Conservation (phyloP, 2,797 vertebrate species). For the Meda fulgida region DNA sequence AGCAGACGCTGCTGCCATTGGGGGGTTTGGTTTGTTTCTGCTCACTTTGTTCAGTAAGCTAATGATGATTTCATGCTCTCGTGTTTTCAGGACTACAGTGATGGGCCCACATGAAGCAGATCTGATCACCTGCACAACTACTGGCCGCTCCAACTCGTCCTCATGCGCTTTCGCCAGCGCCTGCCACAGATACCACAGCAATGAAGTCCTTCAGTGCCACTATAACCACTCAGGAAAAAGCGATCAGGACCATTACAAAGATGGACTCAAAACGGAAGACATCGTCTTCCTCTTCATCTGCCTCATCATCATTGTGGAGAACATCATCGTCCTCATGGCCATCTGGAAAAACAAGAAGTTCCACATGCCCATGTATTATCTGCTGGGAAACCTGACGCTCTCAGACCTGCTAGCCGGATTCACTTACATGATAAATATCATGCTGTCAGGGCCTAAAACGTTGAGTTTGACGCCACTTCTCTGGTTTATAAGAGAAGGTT, state of each 20-base stretch:
- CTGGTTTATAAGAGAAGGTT: slow-evolving; percentile 89
- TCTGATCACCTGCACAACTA: neutral
- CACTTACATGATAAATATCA: slow-evolving; percentile 87
- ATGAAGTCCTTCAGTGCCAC: slow-evolving; percentile 77
- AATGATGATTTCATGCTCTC: neutral
- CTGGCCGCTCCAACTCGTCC: slow-evolving; percentile 11
- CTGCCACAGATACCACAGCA: slow-evolving; percentile 74
- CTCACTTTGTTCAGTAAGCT: neutral
- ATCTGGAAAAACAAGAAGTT: slow-evolving; percentile 90
- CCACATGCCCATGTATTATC: slow-evolving; percentile 89
- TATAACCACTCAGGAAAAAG: slow-evolving; percentile 90
- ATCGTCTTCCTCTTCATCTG: slow-evolving; percentile 84
- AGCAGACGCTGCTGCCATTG: accelerated
- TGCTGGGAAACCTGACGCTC: slow-evolving; percentile 89
- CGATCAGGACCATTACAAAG: slow-evolving; percentile 77
- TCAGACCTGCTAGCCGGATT: slow-evolving; percentile 89
- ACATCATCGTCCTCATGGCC: slow-evolving; percentile 84
- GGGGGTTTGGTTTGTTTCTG: neutral
- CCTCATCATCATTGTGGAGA: slow-evolving; percentile 87
- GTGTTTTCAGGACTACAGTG: neutral
- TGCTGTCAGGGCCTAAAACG: slow-evolving; percentile 85
- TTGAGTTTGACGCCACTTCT: slow-evolving; percentile 83
- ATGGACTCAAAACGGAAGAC: slow-evolving; percentile 80
- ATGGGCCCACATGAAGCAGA: neutral
- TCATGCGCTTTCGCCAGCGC: slow-evolving; percentile 57